phyloP scores from a whole-genome alignment of 2,888 invertebrate species.

The Buathra laborator region DNA sequence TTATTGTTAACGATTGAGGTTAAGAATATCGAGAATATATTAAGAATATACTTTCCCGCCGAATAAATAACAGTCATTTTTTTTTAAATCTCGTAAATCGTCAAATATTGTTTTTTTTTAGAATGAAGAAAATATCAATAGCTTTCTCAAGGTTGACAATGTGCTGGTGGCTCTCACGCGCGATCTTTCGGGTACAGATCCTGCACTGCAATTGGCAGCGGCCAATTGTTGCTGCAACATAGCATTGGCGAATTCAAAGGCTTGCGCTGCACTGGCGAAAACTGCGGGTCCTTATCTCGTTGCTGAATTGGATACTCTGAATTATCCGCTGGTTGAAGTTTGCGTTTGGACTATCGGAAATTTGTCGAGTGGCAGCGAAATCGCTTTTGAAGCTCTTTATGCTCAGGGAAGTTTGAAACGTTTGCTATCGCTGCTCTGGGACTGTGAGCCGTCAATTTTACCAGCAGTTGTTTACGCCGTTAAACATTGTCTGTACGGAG shows the following conservation, averaged over 20 bases:
- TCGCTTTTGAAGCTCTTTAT: conserved; percentile 79
- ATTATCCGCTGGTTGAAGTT: conserved; percentile 79
- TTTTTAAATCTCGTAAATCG: too few species aligned
- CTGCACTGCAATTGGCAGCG: conserved; percentile 86
- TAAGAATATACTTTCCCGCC: too few species aligned
- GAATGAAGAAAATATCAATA: conserved; percentile 83
- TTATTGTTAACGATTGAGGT: too few species aligned
- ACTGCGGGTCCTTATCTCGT: conserved; percentile 86
- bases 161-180: conserved; percentile 86
- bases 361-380: conserved; percentile 77
- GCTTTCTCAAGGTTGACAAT: conserved; percentile 84
- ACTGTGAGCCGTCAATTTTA: conserved; percentile 74
- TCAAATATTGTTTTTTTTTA: conserved; percentile 83
- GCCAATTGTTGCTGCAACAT: conserved; percentile 87
- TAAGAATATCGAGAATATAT: too few species aligned
- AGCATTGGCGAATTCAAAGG: conserved; percentile 85
- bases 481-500: conserved; percentile 76
- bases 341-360: conserved; percentile 84
- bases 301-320: conserved; percentile 81
- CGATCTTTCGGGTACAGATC: conserved; percentile 86
- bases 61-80: too few species aligned
- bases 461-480: conserved; percentile 79
- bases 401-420: conserved; percentile 80
- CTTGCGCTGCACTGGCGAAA: conserved; percentile 85
- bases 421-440: conserved; percentile 73